These are phyloP conservation scores for Dicyrtomina minuta DNA, from an alignment of 2,888 invertebrate genomes.

Conservation along the genomic window DNA sequence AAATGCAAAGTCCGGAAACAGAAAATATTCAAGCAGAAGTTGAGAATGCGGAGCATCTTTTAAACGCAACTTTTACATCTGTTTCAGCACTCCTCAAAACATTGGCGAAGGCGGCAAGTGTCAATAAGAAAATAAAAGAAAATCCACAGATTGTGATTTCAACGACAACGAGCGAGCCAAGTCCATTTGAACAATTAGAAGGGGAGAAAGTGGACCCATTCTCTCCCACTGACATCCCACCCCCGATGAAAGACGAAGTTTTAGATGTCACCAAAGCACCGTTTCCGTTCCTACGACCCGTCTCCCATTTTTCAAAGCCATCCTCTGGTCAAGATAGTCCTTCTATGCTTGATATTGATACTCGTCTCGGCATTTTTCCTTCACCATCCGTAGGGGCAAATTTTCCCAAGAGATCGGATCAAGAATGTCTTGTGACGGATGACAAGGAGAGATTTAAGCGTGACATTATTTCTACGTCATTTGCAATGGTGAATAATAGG, in stretches of 20 bases:
- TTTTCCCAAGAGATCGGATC: not conserved
- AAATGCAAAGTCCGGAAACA: too few relatives aligned
- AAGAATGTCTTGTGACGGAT: constrained; percentile 41
- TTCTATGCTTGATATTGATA: too few relatives aligned
- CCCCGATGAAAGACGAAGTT: too few relatives aligned
- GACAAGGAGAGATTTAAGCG: constrained; percentile 39
- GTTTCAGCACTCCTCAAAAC: too few relatives aligned
- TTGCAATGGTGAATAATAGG: constrained; percentile 27
- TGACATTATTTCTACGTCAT: constrained; percentile 36
- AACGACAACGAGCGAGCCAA: too few relatives aligned
- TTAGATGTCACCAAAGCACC: not conserved
- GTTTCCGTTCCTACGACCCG: not conserved
- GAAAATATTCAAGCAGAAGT: too few relatives aligned
- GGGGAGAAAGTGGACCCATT: not conserved
- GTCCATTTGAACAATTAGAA: too few relatives aligned
- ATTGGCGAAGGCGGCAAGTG: too few relatives aligned
- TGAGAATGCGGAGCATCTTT: too few relatives aligned
- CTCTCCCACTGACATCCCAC: not conserved
- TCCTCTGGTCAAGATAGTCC: not conserved
- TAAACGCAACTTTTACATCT: too few relatives aligned
- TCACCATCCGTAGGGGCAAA: not conserved
- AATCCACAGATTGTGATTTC: too few relatives aligned
- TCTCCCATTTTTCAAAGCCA: not conserved
- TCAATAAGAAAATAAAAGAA: too few relatives aligned
- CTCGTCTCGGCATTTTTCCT: not conserved